Percentiles rank a stretch among this genome's conserved stretches.
Evolutionary conservation across 2,888 invertebrate genomes (phyloP).

Genomic region (Agrotis exclamationis): DNA sequence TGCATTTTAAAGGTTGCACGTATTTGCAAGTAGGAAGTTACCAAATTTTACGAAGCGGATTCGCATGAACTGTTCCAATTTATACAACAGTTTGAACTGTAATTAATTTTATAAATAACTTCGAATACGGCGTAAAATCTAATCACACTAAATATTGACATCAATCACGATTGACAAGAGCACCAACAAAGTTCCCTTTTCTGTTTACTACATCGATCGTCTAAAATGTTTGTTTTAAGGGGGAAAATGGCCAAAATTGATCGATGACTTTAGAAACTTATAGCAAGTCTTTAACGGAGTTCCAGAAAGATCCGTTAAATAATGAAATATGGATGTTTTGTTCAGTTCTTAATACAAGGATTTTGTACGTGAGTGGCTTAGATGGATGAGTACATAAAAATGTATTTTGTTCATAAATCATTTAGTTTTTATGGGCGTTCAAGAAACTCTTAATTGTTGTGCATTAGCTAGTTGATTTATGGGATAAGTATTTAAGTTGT

Average conservation of each 20-base stretch:
- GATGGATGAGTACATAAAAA: constrained; percentile 49
- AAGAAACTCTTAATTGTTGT: constrained; percentile 45
- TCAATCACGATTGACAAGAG: constrained; percentile 62
- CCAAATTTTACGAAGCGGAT: constrained; percentile 9
- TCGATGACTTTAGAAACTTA: constrained; percentile 63
- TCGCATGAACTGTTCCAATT: constrained; percentile 5
- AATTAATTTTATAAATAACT: constrained; percentile 26
- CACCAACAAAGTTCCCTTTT: constrained; percentile 46
- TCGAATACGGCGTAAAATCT: constrained; percentile 31
- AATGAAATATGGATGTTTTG: constrained; percentile 62
- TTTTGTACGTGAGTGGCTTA: constrained; percentile 48
- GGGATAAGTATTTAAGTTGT: constrained; percentile 21
- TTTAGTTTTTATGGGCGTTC: constrained; percentile 41
- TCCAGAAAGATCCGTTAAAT: constrained; percentile 52
- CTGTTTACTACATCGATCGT: constrained; percentile 57
- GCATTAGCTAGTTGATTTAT: constrained; percentile 45
- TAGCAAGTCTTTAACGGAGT: constrained; percentile 52
- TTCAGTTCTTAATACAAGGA: constrained; percentile 48
- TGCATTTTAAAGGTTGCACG: constrained; percentile 38
- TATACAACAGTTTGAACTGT: background rate
- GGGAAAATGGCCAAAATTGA: constrained; percentile 64
- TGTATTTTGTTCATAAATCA: constrained; percentile 52
- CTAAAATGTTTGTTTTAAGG: constrained; percentile 62
- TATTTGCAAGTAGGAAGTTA: constrained; percentile 25
- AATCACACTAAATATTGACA: constrained; percentile 51